Evolutionary conservation across 35 echinoderm and acorn worm species (phyloP), one percentile per base, ranked within the genome.

Genomic region (Holothuria glaberrima): DNA sequence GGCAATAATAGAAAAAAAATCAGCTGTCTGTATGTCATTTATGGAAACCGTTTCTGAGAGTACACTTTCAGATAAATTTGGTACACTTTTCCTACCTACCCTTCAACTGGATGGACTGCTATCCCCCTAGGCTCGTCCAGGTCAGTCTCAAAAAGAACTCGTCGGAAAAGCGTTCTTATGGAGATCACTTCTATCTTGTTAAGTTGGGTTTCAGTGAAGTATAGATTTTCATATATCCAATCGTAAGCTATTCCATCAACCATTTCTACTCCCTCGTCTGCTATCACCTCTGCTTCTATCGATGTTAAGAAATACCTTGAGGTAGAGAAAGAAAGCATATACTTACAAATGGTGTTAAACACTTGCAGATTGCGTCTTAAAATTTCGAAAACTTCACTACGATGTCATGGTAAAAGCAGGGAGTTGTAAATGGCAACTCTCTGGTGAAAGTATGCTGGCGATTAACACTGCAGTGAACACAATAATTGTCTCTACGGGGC

Each of bases 141-240:
- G 35, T 78, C 48, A 27, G 29, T 48, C 9, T 59, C 36, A 60
- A 77, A 59, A 6, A 78, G 30, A 64, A 89, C 30, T 54, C 19
- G 22, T 38, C 88, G 38, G 7, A 22, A 34, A 6, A 13, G 6
- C 20, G n/a, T 78, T 26, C 22, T 48, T 1, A 48, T 14, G 14
- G 20, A 67, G 24, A 87, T 38, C 1, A 87, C 85, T 36, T 74
- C 88, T 9, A 89, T 31, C 25, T 89, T 78, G 22, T 89, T 16
- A 44, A n/a, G 13, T 16, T 21, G 61, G 7, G 60, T 24, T 35
- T 89, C 88, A 6, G 88, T 89, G 25, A 74, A 89, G 56, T 89
- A 89, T 12, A 89, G 48, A 78, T 89, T 89, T 5, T 78, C 24
- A 30, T 89, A 89, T 46, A 89, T 62, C 88, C 88, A 89, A 35